Evolutionary conservation across 2,113 vertebrate species (phyloP), one percentile per base, ranked within the genome.

Genomic region (Symphodus melops): DNA sequence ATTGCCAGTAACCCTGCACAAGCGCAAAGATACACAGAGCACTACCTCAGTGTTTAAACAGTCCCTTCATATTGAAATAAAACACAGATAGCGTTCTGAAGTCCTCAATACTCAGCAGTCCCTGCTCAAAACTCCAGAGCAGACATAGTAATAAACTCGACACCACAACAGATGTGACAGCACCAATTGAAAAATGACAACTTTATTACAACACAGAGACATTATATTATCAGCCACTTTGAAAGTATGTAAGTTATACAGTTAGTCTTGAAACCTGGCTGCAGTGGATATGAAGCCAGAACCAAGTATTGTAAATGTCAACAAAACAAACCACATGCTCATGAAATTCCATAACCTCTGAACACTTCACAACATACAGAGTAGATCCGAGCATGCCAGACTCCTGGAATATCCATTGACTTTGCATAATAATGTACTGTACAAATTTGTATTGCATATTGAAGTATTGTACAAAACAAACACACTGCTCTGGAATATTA

Each of bases 371-470:
- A 82, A 87, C 73, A 89, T 58, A 89, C 72, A 79, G 52, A 86
- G 28, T 60, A 80, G 77, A 82, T 82, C 55, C 69, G 82, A 90
- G 73, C 92, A 92, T 91, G 89, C 90, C 77, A 69, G 74, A 90
- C 72, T 72, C 55, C 77, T 71, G 71, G 79, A 76, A 82, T 81
- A 60, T 55, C 68, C 64, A 48, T 56, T 82, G 52, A 83, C 51
- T 80, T 92, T 93, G 92, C 92, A 93, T 92, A 92, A 83, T 89
- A 79, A 83, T 77, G 76, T 90, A 90, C 80, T 89, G 58, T 85
- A 92, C 86, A 89, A 81, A 86, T 56, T 49, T 72, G 68, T 77
- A 80, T 89, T 90, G 89, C 91, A 92, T 92, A 91, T 84, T 79
- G 53, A 86, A n/a, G 19, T 60, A 86, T 74, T 86, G 72, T 85